A percentile compares a stretch with the other conserved stretches of the same genome.
Evolutionary conservation across 2,888 invertebrate species (phyloP).

Genomic region (Ernsta delagoae): DNA sequence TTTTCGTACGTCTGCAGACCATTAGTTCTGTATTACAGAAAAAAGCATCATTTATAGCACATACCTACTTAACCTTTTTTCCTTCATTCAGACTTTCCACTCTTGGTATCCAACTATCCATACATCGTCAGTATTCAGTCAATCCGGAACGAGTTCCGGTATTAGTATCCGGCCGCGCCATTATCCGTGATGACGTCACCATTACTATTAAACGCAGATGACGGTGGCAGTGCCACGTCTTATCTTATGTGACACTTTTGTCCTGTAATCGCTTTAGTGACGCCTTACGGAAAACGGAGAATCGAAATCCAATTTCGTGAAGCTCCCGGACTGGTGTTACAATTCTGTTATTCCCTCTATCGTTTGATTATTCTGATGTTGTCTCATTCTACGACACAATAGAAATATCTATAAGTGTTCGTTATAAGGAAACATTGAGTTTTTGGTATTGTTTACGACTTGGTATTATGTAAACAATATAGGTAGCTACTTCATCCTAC

Average conservation of each 20-base stretch:
- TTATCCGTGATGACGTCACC: neutral
- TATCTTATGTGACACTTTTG: slow-evolving; percentile 36
- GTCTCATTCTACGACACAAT: neutral
- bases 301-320: slow-evolving; percentile 35
- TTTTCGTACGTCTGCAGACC: neutral
- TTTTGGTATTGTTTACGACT: neutral
- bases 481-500: too few species aligned
- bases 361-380: neutral
- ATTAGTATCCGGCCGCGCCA: neutral
- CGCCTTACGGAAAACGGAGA: slow-evolving; percentile 23
- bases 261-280: slow-evolving; percentile 34
- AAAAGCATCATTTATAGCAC: neutral
- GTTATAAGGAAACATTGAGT: neutral
- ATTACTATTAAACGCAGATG: slow-evolving; percentile 5
- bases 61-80: neutral
- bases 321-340: slow-evolving; percentile 2
- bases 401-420: neutral
- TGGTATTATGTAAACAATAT: neutral
- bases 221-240: slow-evolving; percentile 27
- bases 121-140: neutral
- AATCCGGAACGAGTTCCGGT: neutral
- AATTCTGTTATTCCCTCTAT: slow-evolving; percentile 7
- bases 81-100: neutral
- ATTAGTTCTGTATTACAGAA: neutral
- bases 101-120: too few species aligned